phyloP scores from a whole-genome alignment of 2,888 invertebrate genomes.

The Sinodicranocentrus sp. region DNA sequence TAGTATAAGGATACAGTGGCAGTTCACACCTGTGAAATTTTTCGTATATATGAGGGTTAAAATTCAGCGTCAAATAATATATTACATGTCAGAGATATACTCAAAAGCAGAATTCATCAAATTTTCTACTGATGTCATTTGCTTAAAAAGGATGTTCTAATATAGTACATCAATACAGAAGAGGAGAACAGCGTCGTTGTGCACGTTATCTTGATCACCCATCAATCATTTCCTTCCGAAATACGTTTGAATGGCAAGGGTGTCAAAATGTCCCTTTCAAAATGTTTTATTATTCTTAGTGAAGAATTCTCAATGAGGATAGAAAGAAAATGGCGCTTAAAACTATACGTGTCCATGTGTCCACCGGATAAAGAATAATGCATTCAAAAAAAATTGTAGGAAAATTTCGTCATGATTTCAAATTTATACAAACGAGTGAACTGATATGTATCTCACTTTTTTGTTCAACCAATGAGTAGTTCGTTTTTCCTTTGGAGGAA shows the following conservation, averaged over 20 bases:
- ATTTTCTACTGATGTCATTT: too few species aligned
- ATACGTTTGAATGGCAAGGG: neutral
- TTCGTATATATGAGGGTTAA: neutral
- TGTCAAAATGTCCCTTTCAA: conserved; percentile 3
- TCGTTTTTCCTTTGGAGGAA: too few species aligned
- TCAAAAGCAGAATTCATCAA: neutral
- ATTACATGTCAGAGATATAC: neutral
- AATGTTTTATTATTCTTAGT: neutral
- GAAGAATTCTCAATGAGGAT: neutral
- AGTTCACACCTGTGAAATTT: conserved; percentile 56
- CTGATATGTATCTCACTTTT: conserved; percentile 9
- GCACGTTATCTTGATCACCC: conserved; percentile 1
- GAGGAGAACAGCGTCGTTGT: neutral
- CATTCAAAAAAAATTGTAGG: conserved; percentile 19
- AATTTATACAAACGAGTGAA: conserved; percentile 34
- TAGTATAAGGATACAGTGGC: conserved; percentile 27
- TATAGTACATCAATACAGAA: too few species aligned
- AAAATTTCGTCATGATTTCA: conserved; percentile 40
- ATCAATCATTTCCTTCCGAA: conserved; percentile 13
- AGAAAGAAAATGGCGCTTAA: conserved; percentile 52
- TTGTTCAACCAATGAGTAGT: neutral
- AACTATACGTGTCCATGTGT: conserved; percentile 34
- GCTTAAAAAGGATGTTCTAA: too few species aligned
- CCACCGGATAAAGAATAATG: conserved; percentile 38
- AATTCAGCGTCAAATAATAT: too few species aligned